Conservation (phyloP, 2,797 vertebrate genomes). For the Pachyuromys duprasi region DNA sequence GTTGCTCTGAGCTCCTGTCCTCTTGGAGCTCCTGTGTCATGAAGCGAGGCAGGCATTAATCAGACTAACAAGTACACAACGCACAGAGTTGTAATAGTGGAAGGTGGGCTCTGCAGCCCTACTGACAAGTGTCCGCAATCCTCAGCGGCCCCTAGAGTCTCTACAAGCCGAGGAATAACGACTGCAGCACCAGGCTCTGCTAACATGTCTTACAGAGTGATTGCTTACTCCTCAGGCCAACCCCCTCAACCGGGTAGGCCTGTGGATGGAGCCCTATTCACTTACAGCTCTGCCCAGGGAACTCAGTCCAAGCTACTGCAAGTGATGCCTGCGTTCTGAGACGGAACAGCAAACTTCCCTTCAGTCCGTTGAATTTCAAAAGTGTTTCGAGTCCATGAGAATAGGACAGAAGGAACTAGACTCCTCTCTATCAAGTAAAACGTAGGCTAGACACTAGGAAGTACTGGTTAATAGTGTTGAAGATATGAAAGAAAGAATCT, state of each 20-base stretch:
- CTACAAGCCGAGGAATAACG: neutral
- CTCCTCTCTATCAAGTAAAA: neutral
- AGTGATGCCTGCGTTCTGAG: neutral
- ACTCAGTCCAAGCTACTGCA: neutral
- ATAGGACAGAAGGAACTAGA: neutral
- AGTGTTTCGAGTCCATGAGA: neutral
- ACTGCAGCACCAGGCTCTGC: neutral
- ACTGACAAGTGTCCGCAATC: neutral
- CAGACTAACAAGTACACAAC: neutral
- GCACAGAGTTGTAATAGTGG: neutral
- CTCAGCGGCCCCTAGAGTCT: neutral
- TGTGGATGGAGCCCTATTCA: neutral
- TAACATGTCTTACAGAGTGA: neutral
- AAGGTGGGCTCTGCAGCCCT: neutral
- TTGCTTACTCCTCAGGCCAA: neutral
- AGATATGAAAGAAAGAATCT: constrained; percentile 12
- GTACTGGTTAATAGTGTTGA: neutral
- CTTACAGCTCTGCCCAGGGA: neutral
- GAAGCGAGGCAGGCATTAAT: neutral
- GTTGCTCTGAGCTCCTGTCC: neutral
- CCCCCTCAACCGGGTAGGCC: neutral
- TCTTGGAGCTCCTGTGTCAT: neutral
- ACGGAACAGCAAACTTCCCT: neutral
- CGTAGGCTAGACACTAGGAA: neutral
- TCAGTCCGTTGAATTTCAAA: neutral